Evolutionary conservation across 2,888 invertebrate genomes (phyloP), one percentile per base, ranked within the genome.

Genomic region (Anoncus sp.): DNA sequence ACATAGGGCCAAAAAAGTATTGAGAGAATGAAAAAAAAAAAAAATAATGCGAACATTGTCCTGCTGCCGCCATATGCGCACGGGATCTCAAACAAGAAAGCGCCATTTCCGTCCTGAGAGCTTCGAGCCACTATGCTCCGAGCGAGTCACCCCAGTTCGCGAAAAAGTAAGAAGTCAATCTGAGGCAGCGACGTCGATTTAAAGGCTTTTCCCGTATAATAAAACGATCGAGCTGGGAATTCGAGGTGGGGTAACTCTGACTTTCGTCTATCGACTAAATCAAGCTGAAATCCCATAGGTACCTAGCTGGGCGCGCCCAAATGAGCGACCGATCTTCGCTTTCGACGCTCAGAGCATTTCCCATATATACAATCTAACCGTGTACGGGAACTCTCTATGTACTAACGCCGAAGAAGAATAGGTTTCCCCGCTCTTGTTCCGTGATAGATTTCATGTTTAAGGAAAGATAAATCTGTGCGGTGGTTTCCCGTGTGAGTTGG

Each of bases 381-480:
- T 49, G 53, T 22, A 55, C 18, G 57, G 45, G 57, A 57, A 69
- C 45, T 59, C 73, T 43, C 45, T 72, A 47, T 45, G 70, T 69
- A 78, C 57, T 75, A 47, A 27, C 70, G 71, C 74, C n/a, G 45
- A 5, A 72, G 66, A 82, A 82, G 82, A 82, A 82, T 81, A 72
- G 80, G 79, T 69, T 27, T 55, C 35, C 55, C 62, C 67, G 49
- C 77, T 60, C 75, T 70, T 62, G 59, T 47, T 49, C 79, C 78
- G 81, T 83, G 84, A 85, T 85, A 82, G 84, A 85, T 85, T 85
- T 82, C 85, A 82, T 82, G 81, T 84, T 85, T 85, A 84, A 83
- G 82, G 82, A 81, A 83, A 84, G 83, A 84, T 85, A 83, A 84
- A 85, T 85, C 83, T 82, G 69, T 43, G 62, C 79, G 57, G 60